Percentiles rank a stretch among this genome's conserved stretches.
phyloP scores from a whole-genome alignment of 1,140 invertebrate species.

The Spodoptera litura region DNA sequence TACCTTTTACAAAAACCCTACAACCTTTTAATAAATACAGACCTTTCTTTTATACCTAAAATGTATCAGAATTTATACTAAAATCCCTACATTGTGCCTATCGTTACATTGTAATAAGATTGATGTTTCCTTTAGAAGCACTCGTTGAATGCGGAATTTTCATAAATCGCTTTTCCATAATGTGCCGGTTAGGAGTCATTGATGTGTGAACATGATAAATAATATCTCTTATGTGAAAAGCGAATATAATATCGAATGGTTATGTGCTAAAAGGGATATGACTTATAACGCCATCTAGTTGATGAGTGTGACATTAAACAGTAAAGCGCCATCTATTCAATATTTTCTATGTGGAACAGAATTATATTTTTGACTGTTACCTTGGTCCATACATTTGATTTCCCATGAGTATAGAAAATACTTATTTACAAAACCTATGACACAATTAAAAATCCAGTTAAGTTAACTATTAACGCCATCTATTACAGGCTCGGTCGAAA shows the following conservation, averaged over 20 bases:
- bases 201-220: slow-evolving; percentile 32
- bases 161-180: slow-evolving; percentile 35
- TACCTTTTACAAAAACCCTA: neutral
- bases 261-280: neutral
- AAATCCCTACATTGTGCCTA: slow-evolving; percentile 8
- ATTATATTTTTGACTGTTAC: no score
- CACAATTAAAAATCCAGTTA: neutral
- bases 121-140: slow-evolving; percentile 26
- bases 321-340: slow-evolving; percentile 5
- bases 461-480: slow-evolving; percentile 65
- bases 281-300: neutral
- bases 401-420: no score
- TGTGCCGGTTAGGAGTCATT: slow-evolving; percentile 18
- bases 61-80: slow-evolving; percentile 11
- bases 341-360: no score
- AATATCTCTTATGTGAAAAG: neutral
- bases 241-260: neutral
- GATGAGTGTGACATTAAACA: neutral
- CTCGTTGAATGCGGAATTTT: slow-evolving; percentile 24
- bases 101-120: slow-evolving; percentile 20
- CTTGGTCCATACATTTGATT: no score
- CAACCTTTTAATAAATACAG: neutral
- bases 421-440: no score
- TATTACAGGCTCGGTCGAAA: slow-evolving; percentile 93
- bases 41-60: slow-evolving; percentile 3